phyloP scores from a whole-genome alignment of 1,140 invertebrate species.

The Drosophila ficusphila region DNA sequence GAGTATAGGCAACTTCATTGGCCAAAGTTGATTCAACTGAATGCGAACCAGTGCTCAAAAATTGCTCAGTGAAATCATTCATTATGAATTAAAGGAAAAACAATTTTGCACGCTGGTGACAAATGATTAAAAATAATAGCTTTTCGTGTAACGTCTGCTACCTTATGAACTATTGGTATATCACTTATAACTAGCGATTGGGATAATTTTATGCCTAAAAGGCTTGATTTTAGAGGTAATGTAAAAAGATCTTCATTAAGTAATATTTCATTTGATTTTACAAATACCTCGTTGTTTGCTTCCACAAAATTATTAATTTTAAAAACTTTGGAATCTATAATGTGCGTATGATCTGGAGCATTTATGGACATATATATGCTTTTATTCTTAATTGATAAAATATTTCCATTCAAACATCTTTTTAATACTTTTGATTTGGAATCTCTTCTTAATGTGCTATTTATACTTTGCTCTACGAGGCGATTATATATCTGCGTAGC shows the following conservation, averaged over 20 bases:
- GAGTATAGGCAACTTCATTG: too few species aligned
- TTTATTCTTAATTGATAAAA: slow-evolving; percentile 4
- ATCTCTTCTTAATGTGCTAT: slow-evolving; percentile 5
- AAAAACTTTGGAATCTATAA: slow-evolving; percentile 17
- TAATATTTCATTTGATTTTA: slow-evolving; percentile 23
- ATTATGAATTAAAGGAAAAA: slow-evolving; percentile 1
- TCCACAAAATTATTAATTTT: slow-evolving; percentile 43
- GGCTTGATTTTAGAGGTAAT: too few species aligned
- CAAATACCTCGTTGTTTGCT: slow-evolving; percentile 3
- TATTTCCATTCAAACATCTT: background rate
- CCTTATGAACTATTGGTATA: slow-evolving; percentile 17
- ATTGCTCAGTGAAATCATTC: slow-evolving; percentile 9
- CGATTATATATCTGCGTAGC: slow-evolving; percentile 14
- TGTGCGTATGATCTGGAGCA: too few species aligned
- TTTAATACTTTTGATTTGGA: background rate
- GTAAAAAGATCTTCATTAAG: slow-evolving; percentile 11
- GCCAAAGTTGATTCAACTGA: too few species aligned
- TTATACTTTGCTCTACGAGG: slow-evolving; percentile 13
- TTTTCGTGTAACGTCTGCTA: too few species aligned
- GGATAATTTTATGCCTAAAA: slow-evolving; percentile 19
- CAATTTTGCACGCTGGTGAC: slow-evolving; percentile 18
- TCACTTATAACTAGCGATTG: slow-evolving; percentile 9
- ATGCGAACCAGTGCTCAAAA: too few species aligned
- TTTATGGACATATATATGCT: slow-evolving; percentile 13
- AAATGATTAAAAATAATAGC: slow-evolving; percentile 9